A percentile compares a stretch with the other conserved stretches of the same genome.
phyloP scores from a whole-genome alignment of 2,888 invertebrate genomes.

The Eristalinus aeneus region DNA sequence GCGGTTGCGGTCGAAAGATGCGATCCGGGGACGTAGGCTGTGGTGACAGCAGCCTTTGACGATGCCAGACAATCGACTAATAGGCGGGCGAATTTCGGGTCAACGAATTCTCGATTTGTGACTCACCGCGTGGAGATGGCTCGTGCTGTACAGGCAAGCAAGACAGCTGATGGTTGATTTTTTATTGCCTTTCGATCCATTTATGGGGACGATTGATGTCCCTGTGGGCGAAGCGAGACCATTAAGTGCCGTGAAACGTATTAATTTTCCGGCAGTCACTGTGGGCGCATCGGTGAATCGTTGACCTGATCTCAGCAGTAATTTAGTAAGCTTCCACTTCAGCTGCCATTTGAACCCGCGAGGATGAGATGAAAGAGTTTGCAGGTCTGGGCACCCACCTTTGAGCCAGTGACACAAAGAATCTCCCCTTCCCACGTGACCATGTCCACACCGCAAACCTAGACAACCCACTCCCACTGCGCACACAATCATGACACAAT shows the following conservation, averaged over 20 bases:
- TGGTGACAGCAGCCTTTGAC: neutral
- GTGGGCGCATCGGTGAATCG: neutral
- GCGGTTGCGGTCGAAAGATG: conserved; percentile 45
- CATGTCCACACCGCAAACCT: neutral
- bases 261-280: neutral
- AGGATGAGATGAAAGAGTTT: neutral
- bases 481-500: neutral
- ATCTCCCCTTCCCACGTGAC: neutral
- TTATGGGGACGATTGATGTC: neutral
- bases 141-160: neutral
- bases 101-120: neutral
- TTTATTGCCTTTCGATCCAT: conserved; percentile 16
- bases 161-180: neutral
- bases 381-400: neutral
- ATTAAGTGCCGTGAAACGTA: conserved; percentile 6
- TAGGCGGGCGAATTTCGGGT: neutral
- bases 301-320: neutral
- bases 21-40: conserved; percentile 4
- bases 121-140: neutral
- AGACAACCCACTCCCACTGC: neutral
- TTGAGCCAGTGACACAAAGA: neutral
- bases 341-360: neutral
- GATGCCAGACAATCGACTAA: neutral
- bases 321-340: neutral
- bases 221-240: neutral